Evolutionary conservation across 2,888 invertebrate species (phyloP), one percentile per base, ranked within the genome.

Genomic region (Dioctria linearis): DNA sequence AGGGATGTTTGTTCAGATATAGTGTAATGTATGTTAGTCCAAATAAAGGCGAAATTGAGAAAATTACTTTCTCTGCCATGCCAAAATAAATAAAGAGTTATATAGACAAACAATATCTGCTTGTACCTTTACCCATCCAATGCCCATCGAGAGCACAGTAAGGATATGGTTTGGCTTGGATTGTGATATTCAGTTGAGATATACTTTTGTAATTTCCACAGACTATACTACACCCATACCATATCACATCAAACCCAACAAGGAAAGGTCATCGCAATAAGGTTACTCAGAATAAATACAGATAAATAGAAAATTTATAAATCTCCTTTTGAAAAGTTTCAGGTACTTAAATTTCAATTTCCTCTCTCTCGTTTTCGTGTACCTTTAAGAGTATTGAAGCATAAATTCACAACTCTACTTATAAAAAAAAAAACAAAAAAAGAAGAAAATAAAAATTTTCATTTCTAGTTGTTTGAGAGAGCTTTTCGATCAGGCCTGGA

Each of bases 341-440:
- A 76, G n/a, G 49, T 63, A 63, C 63, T 76, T 63, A 61, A 63
- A 63, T 76, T 76, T 63, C 63, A 59, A 69, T 69, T 67, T 73
- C 54, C n/a, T 54, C 11, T 54, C 9, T 25, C 25, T 25, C 25
- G 25, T 25, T 25, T 25, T 25, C 25, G 25, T 25, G 54, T 54
- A 37, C 42, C 43, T 25, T 57, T 13, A 54, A 43, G 6, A 51
- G 42, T n/a, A 73, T 73, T 73, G 40, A 43, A 73, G 51, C 39
- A 61, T 61, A 39, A 61, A 61, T 61, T 61, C 61, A 61, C 2
- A 37, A 61, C n/a, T 42, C 57, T 4, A 40, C 57, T 57, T 37
- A 40, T 40, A 51, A 73, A 42, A 57, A 40, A 67, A 13, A 67
- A 67, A 25, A 54, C 2, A 54, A 67, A 13, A 67, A 67, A 25